Percentiles rank a stretch among this genome's conserved stretches.
phyloP scores from a whole-genome alignment of 1,140 invertebrate genomes.

The Galleria mellonella region DNA sequence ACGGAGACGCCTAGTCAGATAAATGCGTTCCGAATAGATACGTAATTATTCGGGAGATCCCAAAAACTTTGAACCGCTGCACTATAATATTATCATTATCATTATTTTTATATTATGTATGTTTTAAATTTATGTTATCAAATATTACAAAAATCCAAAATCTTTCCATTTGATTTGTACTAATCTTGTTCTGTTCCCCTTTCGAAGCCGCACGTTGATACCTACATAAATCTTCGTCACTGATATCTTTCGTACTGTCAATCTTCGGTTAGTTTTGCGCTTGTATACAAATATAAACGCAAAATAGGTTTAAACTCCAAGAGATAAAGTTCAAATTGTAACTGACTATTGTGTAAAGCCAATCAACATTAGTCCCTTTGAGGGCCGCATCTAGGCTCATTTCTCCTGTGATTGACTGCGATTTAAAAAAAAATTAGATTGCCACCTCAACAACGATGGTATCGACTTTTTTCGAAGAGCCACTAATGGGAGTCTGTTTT shows the following conservation, averaged over 20 bases:
- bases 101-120: too few relatives aligned
- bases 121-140: too few relatives aligned
- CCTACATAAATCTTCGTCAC: conserved; percentile 41
- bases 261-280: conserved; percentile 15
- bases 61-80: too few relatives aligned
- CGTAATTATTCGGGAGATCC: too few relatives aligned
- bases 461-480: conserved; percentile 54
- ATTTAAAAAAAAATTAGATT: conserved; percentile 66
- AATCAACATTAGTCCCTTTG: conserved; percentile 61
- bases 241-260: conserved; percentile 21
- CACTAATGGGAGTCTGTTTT: conserved; percentile 70
- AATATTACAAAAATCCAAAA: too few relatives aligned
- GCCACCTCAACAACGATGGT: conserved; percentile 60
- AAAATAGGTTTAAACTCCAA: conserved; percentile 11
- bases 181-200: conserved; percentile 7
- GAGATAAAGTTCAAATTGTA: conserved; percentile 9
- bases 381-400: conserved; percentile 52
- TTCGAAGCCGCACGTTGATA: not conserved
- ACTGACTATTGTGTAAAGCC: conserved; percentile 17
- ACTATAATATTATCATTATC: too few relatives aligned
- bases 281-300: conserved; percentile 9
- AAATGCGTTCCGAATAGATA: too few relatives aligned
- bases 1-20: too few relatives aligned
- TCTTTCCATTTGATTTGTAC: conserved; percentile 3
- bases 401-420: conserved; percentile 60